Percentiles rank a stretch among this genome's conserved stretches.
Conservation (phyloP, 2,888 invertebrate genomes). For the Seladonia tumulorum region DNA sequence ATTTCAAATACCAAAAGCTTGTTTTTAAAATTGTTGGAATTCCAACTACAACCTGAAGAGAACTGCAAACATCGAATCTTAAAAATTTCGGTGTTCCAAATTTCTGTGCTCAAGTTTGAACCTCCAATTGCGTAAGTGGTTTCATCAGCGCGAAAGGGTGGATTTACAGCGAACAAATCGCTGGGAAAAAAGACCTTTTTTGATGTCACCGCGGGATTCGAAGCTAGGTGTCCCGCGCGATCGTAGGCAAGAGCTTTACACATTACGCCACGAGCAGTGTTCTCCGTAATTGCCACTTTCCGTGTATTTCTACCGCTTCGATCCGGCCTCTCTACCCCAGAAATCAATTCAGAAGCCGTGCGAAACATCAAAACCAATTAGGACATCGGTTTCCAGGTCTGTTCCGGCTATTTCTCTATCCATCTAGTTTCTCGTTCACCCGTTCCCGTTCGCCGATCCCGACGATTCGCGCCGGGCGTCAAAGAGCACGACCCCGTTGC, state of each 20-base stretch:
- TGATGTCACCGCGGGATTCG: neutral
- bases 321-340: neutral
- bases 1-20: too few species aligned
- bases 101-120: neutral
- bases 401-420: neutral
- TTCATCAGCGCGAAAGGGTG: neutral
- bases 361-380: neutral
- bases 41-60: too few species aligned
- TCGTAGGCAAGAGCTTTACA: neutral
- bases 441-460: constrained; percentile 7
- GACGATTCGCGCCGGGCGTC: constrained; percentile 3
- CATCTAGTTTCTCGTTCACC: neutral
- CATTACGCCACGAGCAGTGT: neutral
- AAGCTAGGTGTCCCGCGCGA: neutral
- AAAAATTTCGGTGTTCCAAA: neutral
- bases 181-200: neutral
- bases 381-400: neutral
- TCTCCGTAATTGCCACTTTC: neutral
- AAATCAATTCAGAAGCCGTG: constrained; percentile 7
- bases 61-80: too few species aligned
- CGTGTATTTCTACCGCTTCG: neutral
- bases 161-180: neutral
- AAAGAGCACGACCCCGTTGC: neutral
- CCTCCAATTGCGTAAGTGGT: neutral
- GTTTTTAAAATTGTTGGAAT: too few species aligned